Evolutionary conservation across 2,888 invertebrate species (phyloP).

Genomic region (Apamea epomidion): DNA sequence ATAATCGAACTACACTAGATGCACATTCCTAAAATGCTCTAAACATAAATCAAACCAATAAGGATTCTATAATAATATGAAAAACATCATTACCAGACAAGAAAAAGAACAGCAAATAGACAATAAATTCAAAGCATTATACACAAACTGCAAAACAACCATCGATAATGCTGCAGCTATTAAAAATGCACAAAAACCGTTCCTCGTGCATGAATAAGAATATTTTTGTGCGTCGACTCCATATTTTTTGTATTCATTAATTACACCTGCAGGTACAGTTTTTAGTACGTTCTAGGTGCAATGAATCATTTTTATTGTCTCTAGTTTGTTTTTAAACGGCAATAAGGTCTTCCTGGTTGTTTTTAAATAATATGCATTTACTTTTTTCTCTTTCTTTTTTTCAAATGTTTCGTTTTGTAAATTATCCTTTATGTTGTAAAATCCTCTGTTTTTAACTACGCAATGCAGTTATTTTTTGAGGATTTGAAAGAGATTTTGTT

Average conservation of each 20-base stretch:
- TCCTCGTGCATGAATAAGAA: constrained; percentile 66
- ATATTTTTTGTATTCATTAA: constrained; percentile 64
- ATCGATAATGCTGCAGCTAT: constrained; percentile 14
- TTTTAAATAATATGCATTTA: constrained; percentile 32
- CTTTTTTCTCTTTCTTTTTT: background rate
- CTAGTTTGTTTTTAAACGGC: constrained; percentile 50
- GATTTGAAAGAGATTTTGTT: background rate
- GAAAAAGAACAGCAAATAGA: background rate
- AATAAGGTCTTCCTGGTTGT: constrained; percentile 32
- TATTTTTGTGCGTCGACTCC: constrained; percentile 62
- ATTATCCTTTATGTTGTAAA: too few relatives aligned
- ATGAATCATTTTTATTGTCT: constrained; percentile 70
- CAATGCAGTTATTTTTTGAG: background rate
- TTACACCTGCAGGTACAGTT: constrained; percentile 40
- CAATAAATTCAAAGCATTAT: constrained; percentile 10
- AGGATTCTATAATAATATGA: background rate
- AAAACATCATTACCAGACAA: background rate
- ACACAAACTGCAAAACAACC: constrained; percentile 29
- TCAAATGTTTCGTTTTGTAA: background rate
- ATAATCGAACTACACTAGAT: background rate
- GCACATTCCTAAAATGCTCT: background rate
- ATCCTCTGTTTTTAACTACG: background rate
- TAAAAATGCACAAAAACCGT: constrained; percentile 55
- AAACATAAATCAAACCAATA: background rate
- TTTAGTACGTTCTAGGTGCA: constrained; percentile 55